These are phyloP conservation scores for Chydorus sphaericus DNA, from an alignment of 2,888 invertebrate genomes.

Conservation along the genomic window DNA sequence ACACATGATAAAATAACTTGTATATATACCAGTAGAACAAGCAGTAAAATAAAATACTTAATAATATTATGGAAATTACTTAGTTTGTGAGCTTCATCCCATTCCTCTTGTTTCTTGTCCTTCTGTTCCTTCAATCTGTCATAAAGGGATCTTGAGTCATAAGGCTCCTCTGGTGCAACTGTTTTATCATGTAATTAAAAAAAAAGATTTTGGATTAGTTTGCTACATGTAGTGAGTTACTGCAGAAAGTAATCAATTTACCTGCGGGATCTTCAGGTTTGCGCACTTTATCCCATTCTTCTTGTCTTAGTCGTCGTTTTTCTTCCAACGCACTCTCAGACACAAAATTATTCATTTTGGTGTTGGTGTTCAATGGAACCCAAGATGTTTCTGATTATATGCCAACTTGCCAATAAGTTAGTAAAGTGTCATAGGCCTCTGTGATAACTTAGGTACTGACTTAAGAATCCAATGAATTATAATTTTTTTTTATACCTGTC, in stretches of 20 bases:
- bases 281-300: conserved; percentile 93
- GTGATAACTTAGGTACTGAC: too few species aligned
- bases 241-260: conserved; percentile 30
- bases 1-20: too few species aligned
- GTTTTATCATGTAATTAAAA: conserved; percentile 21
- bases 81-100: conserved; percentile 88
- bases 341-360: conserved; percentile 82
- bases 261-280: conserved; percentile 78
- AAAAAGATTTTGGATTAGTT: conserved; percentile 6
- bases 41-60: background rate
- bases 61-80: conserved; percentile 38
- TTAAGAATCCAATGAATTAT: too few species aligned
- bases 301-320: conserved; percentile 62
- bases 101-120: conserved; percentile 77
- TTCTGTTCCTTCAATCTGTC: conserved; percentile 81
- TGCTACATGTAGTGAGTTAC: background rate
- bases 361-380: too few species aligned
- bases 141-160: conserved; percentile 73
- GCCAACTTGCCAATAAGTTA: too few species aligned
- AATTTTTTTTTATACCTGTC: too few species aligned
- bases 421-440: too few species aligned
- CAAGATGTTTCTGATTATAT: too few species aligned
- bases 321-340: conserved; percentile 74
- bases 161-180: conserved; percentile 78
- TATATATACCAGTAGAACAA: too few species aligned